Percentiles rank a stretch among this genome's conserved stretches.
phyloP scores from a whole-genome alignment of 2,888 invertebrate species.

The Ecdyonurus torrentis region DNA sequence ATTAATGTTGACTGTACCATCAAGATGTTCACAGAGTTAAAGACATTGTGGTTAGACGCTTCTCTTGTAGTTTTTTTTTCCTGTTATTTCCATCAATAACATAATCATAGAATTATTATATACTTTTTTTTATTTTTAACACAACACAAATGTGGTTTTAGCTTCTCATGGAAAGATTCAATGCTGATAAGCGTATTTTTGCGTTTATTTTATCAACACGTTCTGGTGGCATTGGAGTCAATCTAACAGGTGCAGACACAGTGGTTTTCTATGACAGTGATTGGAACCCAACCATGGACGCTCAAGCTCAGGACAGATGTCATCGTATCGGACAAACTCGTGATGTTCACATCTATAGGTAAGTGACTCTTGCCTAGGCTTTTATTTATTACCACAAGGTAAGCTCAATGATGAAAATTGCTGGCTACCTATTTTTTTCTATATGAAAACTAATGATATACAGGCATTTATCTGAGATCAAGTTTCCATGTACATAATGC shows the following conservation, averaged over 20 bases:
- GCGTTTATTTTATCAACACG: constrained; percentile 95
- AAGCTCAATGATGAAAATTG: background rate
- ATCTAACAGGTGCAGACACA: constrained; percentile 96
- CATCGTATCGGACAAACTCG: constrained; percentile 98
- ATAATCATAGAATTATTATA: no score
- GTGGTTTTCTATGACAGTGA: constrained; percentile 99
- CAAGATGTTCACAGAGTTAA: no score
- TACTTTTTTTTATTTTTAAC: no score
- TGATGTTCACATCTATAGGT: constrained; percentile 93
- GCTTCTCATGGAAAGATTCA: constrained; percentile 92
- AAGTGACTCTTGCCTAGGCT: constrained; percentile 7
- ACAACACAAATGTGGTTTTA: constrained; percentile 22
- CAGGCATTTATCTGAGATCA: background rate
- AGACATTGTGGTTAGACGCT: no score
- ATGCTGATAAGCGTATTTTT: constrained; percentile 86
- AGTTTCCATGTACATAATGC: background rate
- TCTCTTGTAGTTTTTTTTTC: no score
- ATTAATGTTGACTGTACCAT: no score
- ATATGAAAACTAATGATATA: background rate
- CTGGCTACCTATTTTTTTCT: background rate
- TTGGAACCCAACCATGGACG: constrained; percentile 99
- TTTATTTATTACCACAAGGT: background rate
- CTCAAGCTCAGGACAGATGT: constrained; percentile 89
- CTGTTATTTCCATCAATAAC: no score
- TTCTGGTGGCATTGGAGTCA: constrained; percentile 94